Conservation (phyloP, 1,140 invertebrate genomes). For the Phenacoccus solenopsis region DNA sequence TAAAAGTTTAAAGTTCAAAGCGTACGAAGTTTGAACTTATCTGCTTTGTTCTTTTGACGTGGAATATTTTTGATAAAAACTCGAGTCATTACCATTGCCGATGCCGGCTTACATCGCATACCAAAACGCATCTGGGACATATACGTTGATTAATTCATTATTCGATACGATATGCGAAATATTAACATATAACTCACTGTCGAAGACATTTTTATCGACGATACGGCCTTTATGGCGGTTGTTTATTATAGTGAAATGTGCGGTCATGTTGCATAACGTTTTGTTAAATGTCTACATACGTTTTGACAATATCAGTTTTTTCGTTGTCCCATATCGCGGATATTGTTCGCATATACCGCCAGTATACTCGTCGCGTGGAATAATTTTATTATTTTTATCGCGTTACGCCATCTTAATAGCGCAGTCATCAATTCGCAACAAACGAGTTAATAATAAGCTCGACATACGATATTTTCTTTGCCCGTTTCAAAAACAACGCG, state of each 20-base stretch:
- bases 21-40: neutral
- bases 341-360: neutral
- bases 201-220: neutral
- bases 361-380: neutral
- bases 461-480: too few species aligned
- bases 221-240: neutral
- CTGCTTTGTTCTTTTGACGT: conserved; percentile 12
- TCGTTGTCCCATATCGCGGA: neutral
- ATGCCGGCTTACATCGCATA: too few species aligned
- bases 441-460: neutral
- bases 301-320: neutral
- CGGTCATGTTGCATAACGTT: neutral
- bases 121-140: too few species aligned
- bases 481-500: too few species aligned
- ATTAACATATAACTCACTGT: conserved; percentile 3
- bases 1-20: conserved; percentile 3
- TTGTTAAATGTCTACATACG: neutral
- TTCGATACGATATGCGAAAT: too few species aligned
- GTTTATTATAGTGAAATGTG: neutral
- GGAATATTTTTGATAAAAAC: too few species aligned
- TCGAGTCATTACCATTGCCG: too few species aligned
- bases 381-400: neutral
- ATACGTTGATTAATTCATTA: too few species aligned
- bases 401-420: neutral
- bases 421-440: neutral